These are phyloP conservation scores for Microcebus tavaratra DNA, from an alignment of 2,113 vertebrate genomes.

Conservation along the genomic window DNA sequence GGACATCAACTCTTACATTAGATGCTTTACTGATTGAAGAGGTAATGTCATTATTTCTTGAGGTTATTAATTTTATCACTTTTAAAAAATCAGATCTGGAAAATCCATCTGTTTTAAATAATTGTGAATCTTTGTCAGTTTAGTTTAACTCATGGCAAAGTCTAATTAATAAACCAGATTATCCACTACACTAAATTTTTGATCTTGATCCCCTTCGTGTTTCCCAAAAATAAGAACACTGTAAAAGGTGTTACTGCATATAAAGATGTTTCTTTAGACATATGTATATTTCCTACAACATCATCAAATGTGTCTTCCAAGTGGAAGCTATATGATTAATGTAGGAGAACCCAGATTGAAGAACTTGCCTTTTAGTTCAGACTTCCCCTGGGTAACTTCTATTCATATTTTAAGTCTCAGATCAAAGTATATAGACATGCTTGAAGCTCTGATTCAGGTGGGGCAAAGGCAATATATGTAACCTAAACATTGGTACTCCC, in stretches of 20 bases:
- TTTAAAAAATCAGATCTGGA: constrained; percentile 13
- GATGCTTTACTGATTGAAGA: neutral
- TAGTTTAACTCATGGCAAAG: neutral
- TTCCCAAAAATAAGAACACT: neutral
- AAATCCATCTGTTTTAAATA: constrained; percentile 36
- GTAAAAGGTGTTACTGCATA: neutral
- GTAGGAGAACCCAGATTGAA: neutral
- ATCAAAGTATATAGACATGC: neutral
- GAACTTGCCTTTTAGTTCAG: neutral
- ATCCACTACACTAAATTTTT: neutral
- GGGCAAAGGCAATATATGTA: no score
- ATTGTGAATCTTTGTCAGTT: neutral
- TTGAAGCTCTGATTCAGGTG: no score
- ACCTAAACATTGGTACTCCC: no score
- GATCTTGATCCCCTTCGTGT: neutral
- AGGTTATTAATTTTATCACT: neutral
- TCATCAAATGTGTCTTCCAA: constrained; percentile 44
- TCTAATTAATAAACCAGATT: constrained; percentile 14
- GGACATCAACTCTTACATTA: neutral
- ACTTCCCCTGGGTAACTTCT: neutral
- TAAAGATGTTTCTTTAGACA: neutral
- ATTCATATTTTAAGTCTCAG: neutral
- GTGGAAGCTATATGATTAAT: neutral
- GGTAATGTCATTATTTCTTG: neutral
- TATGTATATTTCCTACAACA: neutral